Percentiles rank a stretch among this genome's conserved stretches.
These are phyloP conservation scores for Pyrgilauda ruficollis DNA, from an alignment of 2,113 vertebrate genomes.

Conservation along the genomic window DNA sequence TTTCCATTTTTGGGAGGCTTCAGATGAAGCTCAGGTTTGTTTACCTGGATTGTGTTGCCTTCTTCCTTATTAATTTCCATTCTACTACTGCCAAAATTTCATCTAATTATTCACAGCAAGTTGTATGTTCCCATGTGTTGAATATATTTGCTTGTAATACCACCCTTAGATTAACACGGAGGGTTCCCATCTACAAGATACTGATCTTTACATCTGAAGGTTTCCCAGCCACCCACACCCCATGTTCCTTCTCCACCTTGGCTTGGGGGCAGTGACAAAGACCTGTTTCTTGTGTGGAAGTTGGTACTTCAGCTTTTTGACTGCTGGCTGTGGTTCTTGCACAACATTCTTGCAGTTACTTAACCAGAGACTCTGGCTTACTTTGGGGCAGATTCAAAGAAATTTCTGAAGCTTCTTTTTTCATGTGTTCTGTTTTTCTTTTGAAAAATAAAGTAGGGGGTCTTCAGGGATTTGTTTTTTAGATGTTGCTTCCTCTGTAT, in stretches of 20 bases:
- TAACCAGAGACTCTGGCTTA: neutral
- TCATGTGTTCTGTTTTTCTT: neutral
- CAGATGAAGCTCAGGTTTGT: neutral
- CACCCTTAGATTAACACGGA: neutral
- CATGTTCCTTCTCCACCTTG: neutral
- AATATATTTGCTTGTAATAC: neutral
- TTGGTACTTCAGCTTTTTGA: neutral
- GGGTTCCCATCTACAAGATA: neutral
- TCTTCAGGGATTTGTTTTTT: neutral
- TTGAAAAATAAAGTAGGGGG: neutral
- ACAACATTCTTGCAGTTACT: neutral
- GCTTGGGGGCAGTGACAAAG: neutral
- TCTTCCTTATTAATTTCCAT: neutral
- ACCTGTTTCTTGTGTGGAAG: neutral
- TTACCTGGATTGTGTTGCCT: neutral
- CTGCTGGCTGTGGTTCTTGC: neutral
- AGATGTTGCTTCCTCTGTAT: conserved; percentile 19
- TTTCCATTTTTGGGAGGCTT: neutral
- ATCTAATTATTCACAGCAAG: neutral
- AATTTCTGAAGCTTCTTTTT: neutral
- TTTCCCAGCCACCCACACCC: neutral
- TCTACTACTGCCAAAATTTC: neutral
- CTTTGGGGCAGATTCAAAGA: neutral
- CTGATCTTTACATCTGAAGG: neutral
- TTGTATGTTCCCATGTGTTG: neutral